phyloP scores from a whole-genome alignment of 2,113 vertebrate genomes.

The Burhinus oedicnemus region DNA sequence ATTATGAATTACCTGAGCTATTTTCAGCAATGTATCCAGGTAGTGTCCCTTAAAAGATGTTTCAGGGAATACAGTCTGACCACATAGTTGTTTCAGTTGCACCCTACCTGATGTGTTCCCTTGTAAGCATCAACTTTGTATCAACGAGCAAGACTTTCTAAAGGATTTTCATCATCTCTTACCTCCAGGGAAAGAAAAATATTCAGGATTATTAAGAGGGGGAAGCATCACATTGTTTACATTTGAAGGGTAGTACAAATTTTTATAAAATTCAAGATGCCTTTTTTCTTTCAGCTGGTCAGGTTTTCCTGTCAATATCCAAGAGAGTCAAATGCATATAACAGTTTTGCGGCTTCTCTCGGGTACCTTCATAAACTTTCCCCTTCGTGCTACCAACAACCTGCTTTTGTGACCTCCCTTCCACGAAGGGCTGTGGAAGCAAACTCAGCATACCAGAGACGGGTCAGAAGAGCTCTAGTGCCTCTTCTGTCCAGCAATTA shows the following conservation, averaged over 20 bases:
- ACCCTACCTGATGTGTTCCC: not conserved
- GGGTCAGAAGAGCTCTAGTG: not conserved
- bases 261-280: not conserved
- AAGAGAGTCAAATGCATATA: not conserved
- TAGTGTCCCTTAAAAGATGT: not conserved
- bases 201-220: not conserved
- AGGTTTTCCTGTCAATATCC: not conserved
- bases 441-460: not conserved
- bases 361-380: not conserved
- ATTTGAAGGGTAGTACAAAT: too few species aligned
- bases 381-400: not conserved
- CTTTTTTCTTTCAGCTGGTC: not conserved
- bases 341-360: not conserved
- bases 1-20: not conserved
- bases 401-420: not conserved
- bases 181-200: not conserved
- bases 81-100: not conserved
- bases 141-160: not conserved
- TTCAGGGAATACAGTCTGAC: not conserved
- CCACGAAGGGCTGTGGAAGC: not conserved
- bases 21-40: not conserved
- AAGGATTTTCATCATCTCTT: not conserved
- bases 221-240: not conserved
- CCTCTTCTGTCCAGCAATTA: not conserved
- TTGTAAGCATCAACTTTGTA: not conserved